Conservation (phyloP, 2,888 invertebrate genomes). For the Cristatella mucedo region DNA sequence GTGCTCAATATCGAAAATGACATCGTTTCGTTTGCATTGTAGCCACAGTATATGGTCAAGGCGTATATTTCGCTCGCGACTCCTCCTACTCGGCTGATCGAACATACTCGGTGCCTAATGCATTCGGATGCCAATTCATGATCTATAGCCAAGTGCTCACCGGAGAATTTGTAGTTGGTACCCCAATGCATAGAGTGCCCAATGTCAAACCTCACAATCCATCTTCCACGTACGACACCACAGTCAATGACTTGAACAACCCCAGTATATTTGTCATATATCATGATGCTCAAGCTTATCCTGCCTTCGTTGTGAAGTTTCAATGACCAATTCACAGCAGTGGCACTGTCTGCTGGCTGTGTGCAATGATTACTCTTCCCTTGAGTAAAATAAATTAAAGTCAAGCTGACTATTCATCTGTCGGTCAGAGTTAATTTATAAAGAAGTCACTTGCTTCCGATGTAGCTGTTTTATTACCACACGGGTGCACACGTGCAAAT, state of each 20-base stretch:
- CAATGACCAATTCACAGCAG: too few relatives aligned
- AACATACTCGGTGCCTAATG: constrained; percentile 16
- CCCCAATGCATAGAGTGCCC: constrained; percentile 16
- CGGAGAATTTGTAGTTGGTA: constrained; percentile 18
- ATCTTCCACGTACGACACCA: constrained; percentile 20
- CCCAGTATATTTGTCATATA: constrained; percentile 27
- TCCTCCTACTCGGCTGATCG: constrained; percentile 19
- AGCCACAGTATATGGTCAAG: constrained; percentile 25
- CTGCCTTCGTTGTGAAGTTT: constrained; percentile 25
- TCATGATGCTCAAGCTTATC: constrained; percentile 28
- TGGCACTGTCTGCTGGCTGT: too few relatives aligned
- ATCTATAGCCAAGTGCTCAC: constrained; percentile 20
- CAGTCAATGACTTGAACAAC: constrained; percentile 16
- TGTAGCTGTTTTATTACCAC: too few relatives aligned
- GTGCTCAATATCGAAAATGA: too few relatives aligned
- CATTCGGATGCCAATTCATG: constrained; percentile 16
- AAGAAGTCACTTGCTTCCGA: too few relatives aligned
- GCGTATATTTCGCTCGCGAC: constrained; percentile 26
- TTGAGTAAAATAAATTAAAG: too few relatives aligned
- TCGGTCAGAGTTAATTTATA: too few relatives aligned
- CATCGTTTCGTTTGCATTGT: too few relatives aligned
- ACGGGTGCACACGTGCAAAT: too few relatives aligned
- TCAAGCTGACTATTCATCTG: too few relatives aligned
- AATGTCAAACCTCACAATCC: constrained; percentile 14
- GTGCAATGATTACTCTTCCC: too few relatives aligned